phyloP scores from a whole-genome alignment of 2,113 vertebrate species.

The Pagrus major region DNA sequence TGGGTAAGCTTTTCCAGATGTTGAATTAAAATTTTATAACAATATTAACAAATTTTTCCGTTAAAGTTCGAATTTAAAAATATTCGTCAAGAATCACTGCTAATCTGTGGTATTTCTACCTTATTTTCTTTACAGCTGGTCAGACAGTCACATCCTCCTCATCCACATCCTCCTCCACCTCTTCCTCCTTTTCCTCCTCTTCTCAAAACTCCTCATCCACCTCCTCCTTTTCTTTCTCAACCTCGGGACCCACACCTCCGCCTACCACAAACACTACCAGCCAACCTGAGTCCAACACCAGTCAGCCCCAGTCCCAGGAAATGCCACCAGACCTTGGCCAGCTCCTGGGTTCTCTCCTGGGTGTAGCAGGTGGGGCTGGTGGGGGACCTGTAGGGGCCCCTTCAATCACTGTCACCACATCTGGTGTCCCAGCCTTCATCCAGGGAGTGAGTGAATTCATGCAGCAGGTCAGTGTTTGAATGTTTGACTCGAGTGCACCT shows the following conservation, averaged over 20 bases:
- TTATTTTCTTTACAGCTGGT: conserved; percentile 61
- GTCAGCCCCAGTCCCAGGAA: conserved; percentile 72
- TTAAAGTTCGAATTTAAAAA: background rate
- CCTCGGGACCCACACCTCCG: conserved; percentile 56
- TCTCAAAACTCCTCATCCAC: conserved; percentile 60
- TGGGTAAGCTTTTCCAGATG: conserved; percentile 51
- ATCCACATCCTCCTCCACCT: conserved; percentile 44
- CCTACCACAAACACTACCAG: conserved; percentile 51
- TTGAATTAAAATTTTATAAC: background rate
- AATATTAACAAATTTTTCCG: background rate
- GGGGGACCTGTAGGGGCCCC: conserved; percentile 76
- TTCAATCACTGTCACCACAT: conserved; percentile 89
- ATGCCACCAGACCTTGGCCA: conserved; percentile 82
- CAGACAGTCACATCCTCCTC: conserved; percentile 65
- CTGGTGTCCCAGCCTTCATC: conserved; percentile 90
- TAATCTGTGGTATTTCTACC: background rate
- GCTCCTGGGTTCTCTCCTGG: conserved; percentile 88
- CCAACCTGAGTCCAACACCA: conserved; percentile 42
- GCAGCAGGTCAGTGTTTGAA: conserved; percentile 82
- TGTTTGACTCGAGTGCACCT: background rate
- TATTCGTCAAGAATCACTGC: background rate
- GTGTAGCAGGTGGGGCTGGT: conserved; percentile 80
- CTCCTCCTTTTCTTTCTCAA: conserved; percentile 66
- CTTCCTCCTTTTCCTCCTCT: conserved; percentile 62
- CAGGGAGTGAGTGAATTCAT: conserved; percentile 93